Evolutionary conservation across 2,113 vertebrate species (phyloP).

Genomic region (Vidua macroura): DNA sequence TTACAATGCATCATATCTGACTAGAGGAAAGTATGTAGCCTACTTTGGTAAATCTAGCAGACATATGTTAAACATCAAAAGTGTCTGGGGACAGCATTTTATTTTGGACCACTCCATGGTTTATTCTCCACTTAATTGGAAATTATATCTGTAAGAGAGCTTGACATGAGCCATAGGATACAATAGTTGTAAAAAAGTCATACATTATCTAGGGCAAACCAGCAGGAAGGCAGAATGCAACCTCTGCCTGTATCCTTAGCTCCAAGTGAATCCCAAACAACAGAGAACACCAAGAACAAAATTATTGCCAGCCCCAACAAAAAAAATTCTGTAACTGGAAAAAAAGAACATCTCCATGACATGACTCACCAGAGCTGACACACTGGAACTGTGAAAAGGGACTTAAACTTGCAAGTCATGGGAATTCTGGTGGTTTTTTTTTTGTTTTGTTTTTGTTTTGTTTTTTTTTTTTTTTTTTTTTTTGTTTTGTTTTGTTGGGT

Average conservation of each 20-base stretch:
- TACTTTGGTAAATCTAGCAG: background rate
- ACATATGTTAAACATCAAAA: conserved; percentile 2
- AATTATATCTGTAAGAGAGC: background rate
- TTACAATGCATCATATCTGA: background rate
- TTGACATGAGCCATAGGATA: background rate
- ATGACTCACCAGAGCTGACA: background rate
- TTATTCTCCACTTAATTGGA: background rate
- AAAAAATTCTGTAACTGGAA: background rate
- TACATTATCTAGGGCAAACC: background rate
- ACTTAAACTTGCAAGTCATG: background rate
- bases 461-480: background rate
- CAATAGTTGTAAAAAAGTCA: background rate
- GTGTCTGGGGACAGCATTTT: background rate
- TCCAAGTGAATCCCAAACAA: background rate
- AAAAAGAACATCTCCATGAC: background rate
- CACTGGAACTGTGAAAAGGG: background rate
- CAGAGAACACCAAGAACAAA: background rate
- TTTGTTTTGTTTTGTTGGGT: too few species aligned
- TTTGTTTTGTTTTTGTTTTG: too few species aligned
- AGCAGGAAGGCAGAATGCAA: background rate
- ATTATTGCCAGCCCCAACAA: background rate
- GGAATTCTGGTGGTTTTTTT: too few species aligned
- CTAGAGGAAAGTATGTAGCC: background rate
- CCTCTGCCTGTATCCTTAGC: background rate
- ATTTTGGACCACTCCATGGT: background rate